Base-by-base conservation (phyloP, 2,888 invertebrate genomes). In the Pocota personata region DNA sequence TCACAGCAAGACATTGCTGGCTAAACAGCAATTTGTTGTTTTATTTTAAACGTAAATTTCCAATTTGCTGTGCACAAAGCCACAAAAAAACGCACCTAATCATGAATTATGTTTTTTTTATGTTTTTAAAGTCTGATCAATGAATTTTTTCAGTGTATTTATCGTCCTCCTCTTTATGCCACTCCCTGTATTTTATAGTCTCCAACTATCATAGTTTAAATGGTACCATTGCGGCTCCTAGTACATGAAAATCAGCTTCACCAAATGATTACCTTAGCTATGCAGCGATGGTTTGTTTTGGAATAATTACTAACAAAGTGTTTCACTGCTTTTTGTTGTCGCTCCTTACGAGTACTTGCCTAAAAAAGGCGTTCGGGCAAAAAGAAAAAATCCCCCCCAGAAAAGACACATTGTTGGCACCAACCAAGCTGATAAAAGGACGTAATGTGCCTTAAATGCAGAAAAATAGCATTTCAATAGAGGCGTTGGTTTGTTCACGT, bases 301-400 rank as follows among this genome's bases (percentile, higher is more conserved):
- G 83, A 86, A 87, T 88, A 88, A 88, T 88, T 87, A 87, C 80
- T 80, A 88, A 87, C 88, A 88, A 88, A 88, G 87, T 88, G 88
- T 86, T 87, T 87, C 75, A 77, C 76, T 88, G 87, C 2, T 87
- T 86, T 66, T 75, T 76, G 55, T 16, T 57, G 57, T 76, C 21
- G 35, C 57, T 76, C 40, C 62, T 12, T 66, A n/a, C n/a, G n/a
- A n/a, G n/a, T n/a, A 32, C 50, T 27, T 40, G 27, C 21, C 52
- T 27, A 48, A 24, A 60, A 58, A 37, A 50, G 58, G 48, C 43
- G 16, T 52, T 52, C 60, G 30, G 27, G 5, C 5, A n/a, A 46
- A 37, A 16, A 10, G 0, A 37, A 37, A 27, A 72, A 48, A 10
- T 0, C 6, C 4, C 27, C 1, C 27, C 48, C 35, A n/a, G 24